Evolutionary conservation across 2,113 vertebrate genomes (phyloP).

Genomic region (Planiliza haematocheilus): DNA sequence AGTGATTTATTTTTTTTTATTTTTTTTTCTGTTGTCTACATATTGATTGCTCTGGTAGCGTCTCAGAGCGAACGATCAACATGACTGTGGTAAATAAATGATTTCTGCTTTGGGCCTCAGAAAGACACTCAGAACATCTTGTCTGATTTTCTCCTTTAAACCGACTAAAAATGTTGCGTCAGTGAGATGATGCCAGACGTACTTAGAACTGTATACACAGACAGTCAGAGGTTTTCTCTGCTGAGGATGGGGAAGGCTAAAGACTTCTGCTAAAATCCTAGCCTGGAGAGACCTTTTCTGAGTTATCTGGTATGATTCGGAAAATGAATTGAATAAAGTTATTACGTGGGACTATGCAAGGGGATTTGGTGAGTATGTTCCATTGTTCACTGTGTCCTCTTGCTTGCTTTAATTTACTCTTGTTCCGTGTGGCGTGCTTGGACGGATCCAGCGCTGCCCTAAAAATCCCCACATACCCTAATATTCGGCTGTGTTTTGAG

Average conservation of each 20-base stretch:
- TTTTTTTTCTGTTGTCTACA: constrained; percentile 14
- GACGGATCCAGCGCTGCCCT: constrained; percentile 27
- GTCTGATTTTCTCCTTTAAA: constrained; percentile 41
- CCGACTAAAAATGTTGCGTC: constrained; percentile 47
- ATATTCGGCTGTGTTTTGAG: constrained; percentile 59
- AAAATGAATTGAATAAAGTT: background rate
- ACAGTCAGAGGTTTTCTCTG: constrained; percentile 9
- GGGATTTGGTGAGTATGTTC: background rate
- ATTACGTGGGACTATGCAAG: constrained; percentile 12
- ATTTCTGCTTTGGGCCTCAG: constrained; percentile 40
- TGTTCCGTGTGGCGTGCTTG: constrained; percentile 13
- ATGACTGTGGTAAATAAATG: constrained; percentile 51
- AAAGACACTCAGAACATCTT: constrained; percentile 38
- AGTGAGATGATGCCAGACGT: constrained; percentile 16
- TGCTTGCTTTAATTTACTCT: background rate
- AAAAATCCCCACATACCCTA: constrained; percentile 22
- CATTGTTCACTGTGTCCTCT: constrained; percentile 1
- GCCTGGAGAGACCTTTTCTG: constrained; percentile 26
- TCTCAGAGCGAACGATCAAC: constrained; percentile 44
- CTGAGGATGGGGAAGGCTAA: background rate
- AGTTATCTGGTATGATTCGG: background rate
- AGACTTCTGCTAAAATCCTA: constrained; percentile 22
- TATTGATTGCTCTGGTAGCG: constrained; percentile 53
- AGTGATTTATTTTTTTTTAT: constrained; percentile 15
- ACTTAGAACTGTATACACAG: constrained; percentile 19